These are phyloP conservation scores for Caloenas nicobarica DNA, from an alignment of 2,113 vertebrate species.

Conservation along the genomic window DNA sequence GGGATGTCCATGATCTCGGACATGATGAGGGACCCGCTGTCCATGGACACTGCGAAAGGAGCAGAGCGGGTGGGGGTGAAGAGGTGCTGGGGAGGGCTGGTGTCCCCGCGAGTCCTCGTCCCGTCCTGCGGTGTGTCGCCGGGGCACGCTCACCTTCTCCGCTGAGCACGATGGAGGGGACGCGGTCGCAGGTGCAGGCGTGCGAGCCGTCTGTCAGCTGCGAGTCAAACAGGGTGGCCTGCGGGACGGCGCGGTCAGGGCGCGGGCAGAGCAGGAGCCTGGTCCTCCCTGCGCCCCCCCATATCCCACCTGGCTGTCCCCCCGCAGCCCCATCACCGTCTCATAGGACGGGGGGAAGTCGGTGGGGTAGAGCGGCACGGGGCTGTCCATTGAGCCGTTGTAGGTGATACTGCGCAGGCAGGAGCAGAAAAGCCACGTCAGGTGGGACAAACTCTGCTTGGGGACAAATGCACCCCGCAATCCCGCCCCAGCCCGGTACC, in stretches of 20 bases:
- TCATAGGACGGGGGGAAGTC: slow-evolving; percentile 96
- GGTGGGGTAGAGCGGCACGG: slow-evolving; percentile 90
- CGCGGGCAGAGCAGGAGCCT: neutral
- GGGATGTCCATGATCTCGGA: slow-evolving; percentile 93
- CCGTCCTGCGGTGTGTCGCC: too few relatives aligned
- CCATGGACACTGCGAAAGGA: slow-evolving; percentile 84
- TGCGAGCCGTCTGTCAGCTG: slow-evolving; percentile 82
- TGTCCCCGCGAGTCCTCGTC: accelerated
- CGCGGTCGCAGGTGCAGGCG: slow-evolving; percentile 79
- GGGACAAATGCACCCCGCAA: accelerated
- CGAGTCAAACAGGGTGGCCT: slow-evolving; percentile 89
- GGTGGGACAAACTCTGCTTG: neutral
- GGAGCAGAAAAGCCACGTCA: neutral
- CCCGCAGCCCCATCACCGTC: slow-evolving; percentile 91
- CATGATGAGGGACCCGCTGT: slow-evolving; percentile 92
- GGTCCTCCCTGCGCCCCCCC: too few relatives aligned
- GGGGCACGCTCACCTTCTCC: slow-evolving; percentile 74
- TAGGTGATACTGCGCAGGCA: slow-evolving; percentile 87
- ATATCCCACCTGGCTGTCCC: slow-evolving; percentile 85
- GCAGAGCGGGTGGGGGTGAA: accelerated
- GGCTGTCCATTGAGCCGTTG: slow-evolving; percentile 97
- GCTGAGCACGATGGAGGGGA: slow-evolving; percentile 88
- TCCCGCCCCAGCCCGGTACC: slow-evolving; percentile 66
- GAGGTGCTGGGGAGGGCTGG: accelerated
- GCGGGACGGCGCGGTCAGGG: neutral